Evolutionary conservation across 2,888 invertebrate genomes (phyloP).

Genomic region (Himalopsyche japonica): DNA sequence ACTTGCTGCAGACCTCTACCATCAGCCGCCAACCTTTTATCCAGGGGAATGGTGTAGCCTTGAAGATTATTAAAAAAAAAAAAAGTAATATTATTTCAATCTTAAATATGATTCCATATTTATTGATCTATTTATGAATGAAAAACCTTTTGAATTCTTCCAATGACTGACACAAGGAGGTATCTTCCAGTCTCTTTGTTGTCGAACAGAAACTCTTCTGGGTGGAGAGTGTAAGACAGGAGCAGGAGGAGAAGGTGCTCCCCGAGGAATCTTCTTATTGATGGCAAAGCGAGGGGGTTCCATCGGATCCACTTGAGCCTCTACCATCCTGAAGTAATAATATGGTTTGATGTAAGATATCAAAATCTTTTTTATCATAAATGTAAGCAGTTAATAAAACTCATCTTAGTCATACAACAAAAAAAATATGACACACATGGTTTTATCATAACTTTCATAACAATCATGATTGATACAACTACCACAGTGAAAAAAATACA

Average conservation of each 20-base stretch:
- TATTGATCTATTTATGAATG: background rate
- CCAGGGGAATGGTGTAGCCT: constrained; percentile 96
- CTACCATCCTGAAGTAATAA: constrained; percentile 52
- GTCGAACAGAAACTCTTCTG: constrained; percentile 95
- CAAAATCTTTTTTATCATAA: too few species aligned
- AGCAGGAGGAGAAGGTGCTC: constrained; percentile 98
- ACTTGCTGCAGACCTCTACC: constrained; percentile 95
- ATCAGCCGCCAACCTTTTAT: constrained; percentile 97
- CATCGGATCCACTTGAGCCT: constrained; percentile 86
- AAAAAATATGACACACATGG: background rate
- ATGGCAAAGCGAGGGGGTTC: constrained; percentile 98
- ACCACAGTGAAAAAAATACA: background rate
- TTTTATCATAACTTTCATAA: background rate
- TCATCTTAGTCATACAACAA: too few species aligned
- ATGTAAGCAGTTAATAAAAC: too few species aligned
- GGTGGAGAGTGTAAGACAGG: constrained; percentile 99
- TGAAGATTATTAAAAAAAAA: constrained; percentile 42
- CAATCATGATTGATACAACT: too few species aligned
- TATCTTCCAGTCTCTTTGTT: constrained; percentile 98
- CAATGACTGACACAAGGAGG: constrained; percentile 99
- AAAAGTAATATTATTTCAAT: background rate
- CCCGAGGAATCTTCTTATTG: constrained; percentile 97
- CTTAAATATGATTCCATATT: background rate
- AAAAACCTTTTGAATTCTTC: constrained; percentile 92
- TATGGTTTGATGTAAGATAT: too few species aligned